Conservation (phyloP, 2,113 vertebrate species). For the Isichthys henryi region DNA sequence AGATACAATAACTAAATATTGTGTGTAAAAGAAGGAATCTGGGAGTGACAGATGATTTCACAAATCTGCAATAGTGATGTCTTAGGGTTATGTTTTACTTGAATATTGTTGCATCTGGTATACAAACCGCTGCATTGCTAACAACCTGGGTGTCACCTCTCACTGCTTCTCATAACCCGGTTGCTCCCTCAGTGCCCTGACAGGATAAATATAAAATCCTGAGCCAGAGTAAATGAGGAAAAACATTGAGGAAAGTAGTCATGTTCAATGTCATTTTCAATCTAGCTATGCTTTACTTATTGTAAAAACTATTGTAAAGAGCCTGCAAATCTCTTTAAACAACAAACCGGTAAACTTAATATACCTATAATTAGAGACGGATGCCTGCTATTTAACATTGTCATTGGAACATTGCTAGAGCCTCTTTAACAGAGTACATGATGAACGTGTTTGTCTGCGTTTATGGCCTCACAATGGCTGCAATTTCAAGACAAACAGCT, state of each 20-base stretch:
- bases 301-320: neutral
- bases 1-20: neutral
- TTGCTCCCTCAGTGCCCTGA: neutral
- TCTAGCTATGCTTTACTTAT: neutral
- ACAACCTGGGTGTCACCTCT: slow-evolving; percentile 92
- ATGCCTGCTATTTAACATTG: neutral
- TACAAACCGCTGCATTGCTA: slow-evolving; percentile 87
- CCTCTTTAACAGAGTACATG: neutral
- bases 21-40: neutral
- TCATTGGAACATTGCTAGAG: neutral
- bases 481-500: neutral
- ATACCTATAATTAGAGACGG: neutral
- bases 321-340: neutral
- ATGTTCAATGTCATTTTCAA: neutral
- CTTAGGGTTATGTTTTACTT: slow-evolving; percentile 95
- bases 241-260: neutral
- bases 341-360: neutral
- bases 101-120: slow-evolving; percentile 61
- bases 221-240: neutral
- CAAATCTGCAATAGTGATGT: slow-evolving; percentile 95
- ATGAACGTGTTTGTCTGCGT: neutral
- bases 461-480: neutral
- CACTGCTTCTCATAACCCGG: neutral
- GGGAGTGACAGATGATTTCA: slow-evolving; percentile 78
- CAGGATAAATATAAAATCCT: neutral